Percentiles rank a stretch among this genome's conserved stretches.
phyloP scores from a whole-genome alignment of 2,888 invertebrate species.

The Pristionchus exspectatus region DNA sequence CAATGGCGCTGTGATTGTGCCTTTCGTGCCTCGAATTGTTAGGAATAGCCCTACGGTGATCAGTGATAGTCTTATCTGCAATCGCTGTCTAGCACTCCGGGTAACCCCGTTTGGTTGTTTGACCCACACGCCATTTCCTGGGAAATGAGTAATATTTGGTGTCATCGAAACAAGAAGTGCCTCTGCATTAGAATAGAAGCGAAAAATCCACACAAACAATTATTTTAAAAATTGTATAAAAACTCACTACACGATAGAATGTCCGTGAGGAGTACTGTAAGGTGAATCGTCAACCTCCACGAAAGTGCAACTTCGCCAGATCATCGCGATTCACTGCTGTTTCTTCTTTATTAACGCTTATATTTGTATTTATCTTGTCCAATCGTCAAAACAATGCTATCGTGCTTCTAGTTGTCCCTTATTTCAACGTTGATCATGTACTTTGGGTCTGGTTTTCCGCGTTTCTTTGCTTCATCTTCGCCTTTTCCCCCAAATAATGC shows the following conservation, averaged over 20 bases:
- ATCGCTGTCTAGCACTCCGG: background rate
- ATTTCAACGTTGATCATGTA: background rate
- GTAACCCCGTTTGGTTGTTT: background rate
- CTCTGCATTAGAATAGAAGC: background rate
- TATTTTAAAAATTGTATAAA: background rate
- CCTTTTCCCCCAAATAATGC: background rate
- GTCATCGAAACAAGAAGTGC: too few relatives aligned
- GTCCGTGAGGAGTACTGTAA: conserved; percentile 11
- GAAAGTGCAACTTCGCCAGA: background rate
- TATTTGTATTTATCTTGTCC: background rate
- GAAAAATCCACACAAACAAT: background rate
- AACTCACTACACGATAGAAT: background rate
- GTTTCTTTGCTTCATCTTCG: background rate
- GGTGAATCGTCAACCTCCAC: background rate
- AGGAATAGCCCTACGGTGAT: background rate
- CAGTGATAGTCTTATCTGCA: background rate
- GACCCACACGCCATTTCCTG: background rate
- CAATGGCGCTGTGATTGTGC: background rate
- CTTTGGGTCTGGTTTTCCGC: too few relatives aligned
- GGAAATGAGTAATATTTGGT: background rate
- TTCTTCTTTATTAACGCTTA: background rate
- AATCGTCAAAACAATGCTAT: background rate
- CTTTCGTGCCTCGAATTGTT: background rate
- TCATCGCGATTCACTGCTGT: background rate
- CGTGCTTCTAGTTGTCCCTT: background rate